Conservation (phyloP, 2,888 invertebrate species). For the Eristalis intricaria region DNA sequence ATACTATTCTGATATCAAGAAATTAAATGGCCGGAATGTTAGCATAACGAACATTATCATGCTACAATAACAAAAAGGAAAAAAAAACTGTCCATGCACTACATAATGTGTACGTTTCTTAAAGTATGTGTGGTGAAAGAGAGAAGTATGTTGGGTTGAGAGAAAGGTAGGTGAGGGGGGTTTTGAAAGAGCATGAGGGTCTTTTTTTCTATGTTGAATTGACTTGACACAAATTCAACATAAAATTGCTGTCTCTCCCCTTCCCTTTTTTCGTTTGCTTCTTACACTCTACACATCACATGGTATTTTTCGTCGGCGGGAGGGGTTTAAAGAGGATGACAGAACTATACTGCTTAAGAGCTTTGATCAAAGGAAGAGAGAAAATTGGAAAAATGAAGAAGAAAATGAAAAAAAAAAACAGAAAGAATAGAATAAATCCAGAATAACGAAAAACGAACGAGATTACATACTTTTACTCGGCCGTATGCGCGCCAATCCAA, state of each 20-base stretch:
- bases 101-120: slow-evolving; percentile 50
- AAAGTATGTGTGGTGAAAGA: slow-evolving; percentile 26
- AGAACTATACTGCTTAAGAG: slow-evolving; percentile 36
- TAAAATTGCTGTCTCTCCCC: slow-evolving; percentile 22
- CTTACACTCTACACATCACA: background rate
- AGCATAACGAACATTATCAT: slow-evolving; percentile 62
- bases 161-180: background rate
- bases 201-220: slow-evolving; percentile 61
- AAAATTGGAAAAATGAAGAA: slow-evolving; percentile 27
- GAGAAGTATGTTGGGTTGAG: background rate
- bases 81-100: slow-evolving; percentile 39
- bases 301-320: slow-evolving; percentile 22
- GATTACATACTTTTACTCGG: slow-evolving; percentile 6
- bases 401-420: background rate
- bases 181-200: slow-evolving; percentile 9
- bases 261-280: slow-evolving; percentile 19
- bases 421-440: slow-evolving; percentile 1
- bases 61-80: slow-evolving; percentile 41
- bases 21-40: slow-evolving; percentile 65
- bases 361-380: slow-evolving; percentile 38
- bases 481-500: slow-evolving; percentile 18
- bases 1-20: slow-evolving; percentile 63
- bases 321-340: slow-evolving; percentile 25
- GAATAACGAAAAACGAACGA: slow-evolving; percentile 23
- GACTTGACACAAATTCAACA: slow-evolving; percentile 70